Base-by-base conservation (phyloP, 2,797 vertebrate genomes). In the Lagocephalus sceleratus region DNA sequence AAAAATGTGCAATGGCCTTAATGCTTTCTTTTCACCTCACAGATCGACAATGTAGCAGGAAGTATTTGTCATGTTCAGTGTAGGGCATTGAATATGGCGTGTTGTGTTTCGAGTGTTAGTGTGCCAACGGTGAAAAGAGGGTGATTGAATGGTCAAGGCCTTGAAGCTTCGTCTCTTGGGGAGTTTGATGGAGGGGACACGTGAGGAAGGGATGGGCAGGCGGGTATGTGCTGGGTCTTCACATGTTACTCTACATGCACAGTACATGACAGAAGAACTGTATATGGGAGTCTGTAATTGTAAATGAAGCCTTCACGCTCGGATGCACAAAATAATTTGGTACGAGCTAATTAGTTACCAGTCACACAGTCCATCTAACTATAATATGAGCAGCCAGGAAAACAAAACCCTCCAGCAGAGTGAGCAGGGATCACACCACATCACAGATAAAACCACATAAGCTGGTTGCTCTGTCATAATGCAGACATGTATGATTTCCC, bases 111-210 rank as follows among this genome's bases (percentile, higher is more conserved):
- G 58, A 76, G 76, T 61, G 79, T 69, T 57, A 60, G 51, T 26
- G 78, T 51, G 62, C 73, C 32, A 19, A 35, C 25, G 29, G 45
- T 64, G 57, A 72, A 74, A 84, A 85, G 76, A 68, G 73, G 83
- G 83, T 88, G 84, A 88, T 64, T 61, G 76, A 73, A 67, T 82
- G 88, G 87, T 85, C 87, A 84, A 60, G 57, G 74, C 73, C 73
- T 60, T 40, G 26, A 35, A 76, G 70, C 44, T 14, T 59, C 20
- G 60, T 54, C 83, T 73, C 85, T 66, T 40, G 22, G 87, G 86
- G 88, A 90, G 80, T 65, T 47, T 63, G 76, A 83, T 17, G 11
- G 57, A 80, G 52, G 63, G 83, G 81, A 60, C 85, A 79, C 14
- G 42, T 1, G 21, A 68, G 47, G 15, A 66, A 50, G 51, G 47